phyloP scores from a whole-genome alignment of 2,888 invertebrate species.

The Ophioninae sp. region DNA sequence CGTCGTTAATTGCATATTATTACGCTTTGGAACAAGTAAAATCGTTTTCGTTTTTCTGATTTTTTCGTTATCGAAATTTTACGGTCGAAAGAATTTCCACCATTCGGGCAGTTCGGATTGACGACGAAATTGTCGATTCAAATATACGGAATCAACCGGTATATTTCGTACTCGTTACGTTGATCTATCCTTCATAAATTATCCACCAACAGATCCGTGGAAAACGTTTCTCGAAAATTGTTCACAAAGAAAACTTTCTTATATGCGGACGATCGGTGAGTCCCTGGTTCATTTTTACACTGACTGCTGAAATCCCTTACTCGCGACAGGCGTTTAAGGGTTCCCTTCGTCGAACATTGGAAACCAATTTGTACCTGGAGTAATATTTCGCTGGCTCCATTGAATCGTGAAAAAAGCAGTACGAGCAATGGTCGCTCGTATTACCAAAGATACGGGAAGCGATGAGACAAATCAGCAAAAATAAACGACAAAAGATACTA shows the following conservation, averaged over 20 bases:
- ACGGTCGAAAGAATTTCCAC: too few relatives aligned
- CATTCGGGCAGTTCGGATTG: too few relatives aligned
- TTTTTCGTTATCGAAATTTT: too few relatives aligned
- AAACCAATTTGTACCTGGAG: constrained; percentile 42
- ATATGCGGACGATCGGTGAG: constrained; percentile 30
- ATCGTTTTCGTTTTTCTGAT: too few relatives aligned
- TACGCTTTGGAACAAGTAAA: too few relatives aligned
- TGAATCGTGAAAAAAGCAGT: not conserved
- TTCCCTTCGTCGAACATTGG: constrained; percentile 43
- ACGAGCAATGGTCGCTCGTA: not conserved
- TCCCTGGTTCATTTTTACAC: not conserved
- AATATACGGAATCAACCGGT: too few relatives aligned
- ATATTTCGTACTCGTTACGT: constrained; percentile 1
- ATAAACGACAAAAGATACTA: too few relatives aligned
- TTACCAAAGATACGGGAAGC: not conserved
- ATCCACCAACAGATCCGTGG: not conserved
- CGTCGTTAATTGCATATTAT: not conserved
- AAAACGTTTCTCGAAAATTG: constrained; percentile 43
- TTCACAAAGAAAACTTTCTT: constrained; percentile 25
- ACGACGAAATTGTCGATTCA: too few relatives aligned
- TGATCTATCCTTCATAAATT: not conserved
- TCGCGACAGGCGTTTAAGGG: constrained; percentile 14
- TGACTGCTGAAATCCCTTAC: constrained; percentile 12
- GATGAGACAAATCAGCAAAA: not conserved
- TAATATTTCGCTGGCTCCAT: constrained; percentile 13